Evolutionary conservation across 2,888 invertebrate species (phyloP).

Genomic region (Psylliodes chrysocephalus): DNA sequence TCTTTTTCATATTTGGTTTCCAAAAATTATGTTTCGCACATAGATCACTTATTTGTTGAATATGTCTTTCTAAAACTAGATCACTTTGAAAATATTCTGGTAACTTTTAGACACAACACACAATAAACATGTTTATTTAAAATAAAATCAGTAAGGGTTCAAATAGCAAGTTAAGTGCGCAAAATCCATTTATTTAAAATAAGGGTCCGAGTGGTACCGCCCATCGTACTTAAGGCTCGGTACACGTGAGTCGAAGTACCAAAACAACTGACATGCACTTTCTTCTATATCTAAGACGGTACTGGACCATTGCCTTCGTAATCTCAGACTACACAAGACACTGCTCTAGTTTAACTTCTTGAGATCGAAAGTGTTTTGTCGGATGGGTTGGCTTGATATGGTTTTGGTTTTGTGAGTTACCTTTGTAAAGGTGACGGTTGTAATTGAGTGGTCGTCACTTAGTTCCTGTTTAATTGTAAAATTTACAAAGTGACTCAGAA

Average conservation of each 20-base stretch:
- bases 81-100: constrained; percentile 8
- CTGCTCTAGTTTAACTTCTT: constrained; percentile 60
- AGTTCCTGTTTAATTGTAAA: constrained; percentile 56
- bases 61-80: background rate
- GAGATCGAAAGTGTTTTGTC: constrained; percentile 63
- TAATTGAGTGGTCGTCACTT: constrained; percentile 50
- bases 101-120: constrained; percentile 10
- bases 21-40: constrained; percentile 5
- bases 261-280: constrained; percentile 53
- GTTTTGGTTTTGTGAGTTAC: constrained; percentile 58
- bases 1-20: constrained; percentile 5
- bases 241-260: constrained; percentile 50
- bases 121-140: background rate
- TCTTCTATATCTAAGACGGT: constrained; percentile 57
- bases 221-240: constrained; percentile 1
- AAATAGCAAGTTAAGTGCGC: background rate
- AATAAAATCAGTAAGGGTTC: background rate
- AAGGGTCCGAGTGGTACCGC: constrained; percentile 4
- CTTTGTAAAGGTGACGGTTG: constrained; percentile 51
- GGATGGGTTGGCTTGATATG: constrained; percentile 60
- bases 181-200: background rate
- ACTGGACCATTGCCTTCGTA: constrained; percentile 58
- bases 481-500: constrained; percentile 29
- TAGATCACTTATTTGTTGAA: background rate
- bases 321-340: constrained; percentile 60